A percentile compares a stretch with the other conserved stretches of the same genome.
Evolutionary conservation across 1,140 invertebrate species (phyloP).

Genomic region (Temnothorax nylanderi): DNA sequence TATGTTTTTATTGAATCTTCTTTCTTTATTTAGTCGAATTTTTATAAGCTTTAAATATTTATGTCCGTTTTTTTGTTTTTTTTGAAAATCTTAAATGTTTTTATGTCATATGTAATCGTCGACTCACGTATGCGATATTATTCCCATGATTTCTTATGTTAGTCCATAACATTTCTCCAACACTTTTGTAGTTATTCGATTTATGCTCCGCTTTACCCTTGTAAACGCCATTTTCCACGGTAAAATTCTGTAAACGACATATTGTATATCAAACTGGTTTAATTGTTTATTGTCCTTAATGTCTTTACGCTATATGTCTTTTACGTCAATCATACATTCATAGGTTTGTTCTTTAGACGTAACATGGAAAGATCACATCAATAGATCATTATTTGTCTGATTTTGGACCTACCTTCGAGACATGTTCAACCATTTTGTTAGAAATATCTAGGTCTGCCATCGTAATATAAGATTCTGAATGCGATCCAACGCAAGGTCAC

Average conservation of each 20-base stretch:
- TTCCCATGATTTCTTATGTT: slow-evolving; percentile 1
- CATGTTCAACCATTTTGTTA: not conserved
- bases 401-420: not conserved
- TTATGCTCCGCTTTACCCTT: not conserved
- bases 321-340: not conserved
- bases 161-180: slow-evolving; percentile 56
- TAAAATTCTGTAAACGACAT: slow-evolving; percentile 24
- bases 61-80: not conserved
- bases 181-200: not conserved
- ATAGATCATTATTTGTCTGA: not conserved
- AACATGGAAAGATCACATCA: not conserved
- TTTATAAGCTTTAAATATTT: not conserved
- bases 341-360: not conserved
- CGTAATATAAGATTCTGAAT: not conserved
- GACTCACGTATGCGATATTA: slow-evolving; percentile 61
- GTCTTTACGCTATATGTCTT: not conserved
- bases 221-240: slow-evolving; percentile 46
- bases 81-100: not conserved
- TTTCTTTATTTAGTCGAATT: not conserved
- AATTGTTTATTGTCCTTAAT: not conserved
- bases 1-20: not conserved
- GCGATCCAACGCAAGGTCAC: not conserved
- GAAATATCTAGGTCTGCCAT: not conserved
- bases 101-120: not conserved
- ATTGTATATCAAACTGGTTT: not conserved